phyloP scores from a whole-genome alignment of 1,140 invertebrate species.

The Chironomus striatipennis region DNA sequence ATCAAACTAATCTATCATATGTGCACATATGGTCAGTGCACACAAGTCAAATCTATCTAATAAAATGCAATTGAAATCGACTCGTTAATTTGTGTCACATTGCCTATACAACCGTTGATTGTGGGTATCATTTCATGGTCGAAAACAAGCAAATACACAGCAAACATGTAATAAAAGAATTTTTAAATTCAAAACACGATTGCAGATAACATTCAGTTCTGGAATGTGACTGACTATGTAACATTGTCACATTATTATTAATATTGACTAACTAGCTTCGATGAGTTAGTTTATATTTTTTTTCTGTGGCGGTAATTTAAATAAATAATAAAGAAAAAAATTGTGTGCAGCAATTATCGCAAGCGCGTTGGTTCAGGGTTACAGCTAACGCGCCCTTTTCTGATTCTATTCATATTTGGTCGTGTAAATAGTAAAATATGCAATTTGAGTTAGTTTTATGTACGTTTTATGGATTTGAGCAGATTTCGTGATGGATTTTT shows the following conservation, averaged over 20 bases:
- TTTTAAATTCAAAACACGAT: background rate
- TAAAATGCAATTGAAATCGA: background rate
- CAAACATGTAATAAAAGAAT: background rate
- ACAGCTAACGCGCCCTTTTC: background rate
- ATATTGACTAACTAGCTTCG: background rate
- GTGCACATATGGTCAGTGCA: background rate
- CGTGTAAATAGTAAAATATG: too few species aligned
- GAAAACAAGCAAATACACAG: background rate
- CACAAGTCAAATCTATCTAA: background rate
- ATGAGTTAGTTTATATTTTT: background rate
- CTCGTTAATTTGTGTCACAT: too few species aligned
- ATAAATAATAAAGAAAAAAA: background rate
- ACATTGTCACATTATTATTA: background rate
- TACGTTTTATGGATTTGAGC: too few species aligned
- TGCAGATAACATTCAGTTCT: background rate
- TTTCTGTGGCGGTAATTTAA: too few species aligned
- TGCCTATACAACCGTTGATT: background rate
- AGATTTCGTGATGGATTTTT: too few species aligned
- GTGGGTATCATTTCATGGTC: constrained; percentile 18
- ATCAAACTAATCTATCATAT: background rate
- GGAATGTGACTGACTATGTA: background rate
- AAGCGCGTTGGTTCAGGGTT: background rate
- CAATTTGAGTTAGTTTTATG: too few species aligned
- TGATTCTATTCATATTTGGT: too few species aligned
- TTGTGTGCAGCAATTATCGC: constrained; percentile 4